phyloP scores from a whole-genome alignment of 2,113 vertebrate genomes.

The Tragelaphus imberbis region DNA sequence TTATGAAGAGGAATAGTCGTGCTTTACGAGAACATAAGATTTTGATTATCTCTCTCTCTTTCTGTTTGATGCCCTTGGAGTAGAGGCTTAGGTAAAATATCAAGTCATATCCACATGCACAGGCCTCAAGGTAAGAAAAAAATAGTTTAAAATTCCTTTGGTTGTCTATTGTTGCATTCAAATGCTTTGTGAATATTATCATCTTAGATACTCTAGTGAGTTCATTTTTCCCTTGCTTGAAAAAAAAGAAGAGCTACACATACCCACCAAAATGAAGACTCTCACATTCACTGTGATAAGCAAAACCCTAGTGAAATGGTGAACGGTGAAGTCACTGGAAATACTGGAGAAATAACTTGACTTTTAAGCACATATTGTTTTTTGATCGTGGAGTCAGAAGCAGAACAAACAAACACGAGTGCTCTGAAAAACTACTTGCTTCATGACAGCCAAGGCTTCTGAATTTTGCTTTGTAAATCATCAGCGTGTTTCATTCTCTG shows the following conservation, averaged over 20 bases:
- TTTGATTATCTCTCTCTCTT: background rate
- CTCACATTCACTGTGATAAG: background rate
- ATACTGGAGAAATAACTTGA: background rate
- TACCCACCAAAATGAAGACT: background rate
- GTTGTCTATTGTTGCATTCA: background rate
- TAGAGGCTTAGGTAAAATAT: background rate
- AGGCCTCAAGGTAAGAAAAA: background rate
- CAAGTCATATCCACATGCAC: background rate
- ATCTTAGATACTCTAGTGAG: background rate
- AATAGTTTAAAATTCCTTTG: background rate
- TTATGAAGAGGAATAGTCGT: background rate
- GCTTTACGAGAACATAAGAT: background rate
- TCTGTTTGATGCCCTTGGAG: too few relatives aligned
- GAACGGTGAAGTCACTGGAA: background rate
- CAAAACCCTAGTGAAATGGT: background rate
- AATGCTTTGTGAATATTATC: background rate
- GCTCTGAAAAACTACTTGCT: background rate
- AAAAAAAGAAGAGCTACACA: background rate
- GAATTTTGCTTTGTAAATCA: background rate
- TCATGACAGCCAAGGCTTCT: background rate
- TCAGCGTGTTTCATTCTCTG: background rate
- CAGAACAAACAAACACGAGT: background rate
- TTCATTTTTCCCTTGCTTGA: background rate
- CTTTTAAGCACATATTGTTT: background rate
- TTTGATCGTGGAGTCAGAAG: background rate